Percentiles rank a stretch among this genome's conserved stretches.
Conservation (phyloP, 2,797 vertebrate genomes). For the Ambastaia sidthimunki region DNA sequence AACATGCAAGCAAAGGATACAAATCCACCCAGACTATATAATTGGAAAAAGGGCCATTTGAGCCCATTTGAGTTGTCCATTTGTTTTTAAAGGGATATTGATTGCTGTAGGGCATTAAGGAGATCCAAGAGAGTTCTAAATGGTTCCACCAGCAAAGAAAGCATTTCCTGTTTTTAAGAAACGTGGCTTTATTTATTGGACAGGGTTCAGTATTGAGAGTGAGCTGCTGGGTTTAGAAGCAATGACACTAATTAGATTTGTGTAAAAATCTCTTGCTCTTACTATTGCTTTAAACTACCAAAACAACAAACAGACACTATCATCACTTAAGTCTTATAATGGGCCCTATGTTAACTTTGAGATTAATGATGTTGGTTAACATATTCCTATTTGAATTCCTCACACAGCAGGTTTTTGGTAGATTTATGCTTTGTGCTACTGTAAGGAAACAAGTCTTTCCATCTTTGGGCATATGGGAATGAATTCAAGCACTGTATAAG, state of each 20-base stretch:
- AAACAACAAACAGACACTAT: conserved; percentile 27
- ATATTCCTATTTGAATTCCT: conserved; percentile 39
- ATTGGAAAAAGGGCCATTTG: conserved; percentile 80
- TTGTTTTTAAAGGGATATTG: conserved; percentile 78
- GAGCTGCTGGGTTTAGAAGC: conserved; percentile 69
- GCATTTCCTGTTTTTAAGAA: conserved; percentile 79
- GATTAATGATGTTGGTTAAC: conserved; percentile 40
- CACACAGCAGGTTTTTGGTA: conserved; percentile 9
- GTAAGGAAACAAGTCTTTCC: conserved; percentile 36
- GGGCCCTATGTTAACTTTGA: conserved; percentile 11
- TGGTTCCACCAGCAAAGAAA: conserved; percentile 72
- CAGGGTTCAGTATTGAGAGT: conserved; percentile 64
- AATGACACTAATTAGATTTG: conserved; percentile 59
- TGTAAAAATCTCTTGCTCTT: conserved; percentile 11
- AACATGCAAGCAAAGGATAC: conserved; percentile 68
- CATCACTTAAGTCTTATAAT: conserved; percentile 55
- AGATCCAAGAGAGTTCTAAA: conserved; percentile 83
- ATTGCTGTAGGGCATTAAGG: conserved; percentile 78
- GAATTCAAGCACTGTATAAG: not conserved
- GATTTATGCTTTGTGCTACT: conserved; percentile 39
- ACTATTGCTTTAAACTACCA: conserved; percentile 7
- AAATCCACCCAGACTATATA: conserved; percentile 77
- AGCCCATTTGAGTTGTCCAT: conserved; percentile 75
- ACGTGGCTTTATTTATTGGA: conserved; percentile 77
- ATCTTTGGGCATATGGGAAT: conserved; percentile 27